phyloP scores from a whole-genome alignment of 2,888 invertebrate species.

The Tenthredo mesomela region DNA sequence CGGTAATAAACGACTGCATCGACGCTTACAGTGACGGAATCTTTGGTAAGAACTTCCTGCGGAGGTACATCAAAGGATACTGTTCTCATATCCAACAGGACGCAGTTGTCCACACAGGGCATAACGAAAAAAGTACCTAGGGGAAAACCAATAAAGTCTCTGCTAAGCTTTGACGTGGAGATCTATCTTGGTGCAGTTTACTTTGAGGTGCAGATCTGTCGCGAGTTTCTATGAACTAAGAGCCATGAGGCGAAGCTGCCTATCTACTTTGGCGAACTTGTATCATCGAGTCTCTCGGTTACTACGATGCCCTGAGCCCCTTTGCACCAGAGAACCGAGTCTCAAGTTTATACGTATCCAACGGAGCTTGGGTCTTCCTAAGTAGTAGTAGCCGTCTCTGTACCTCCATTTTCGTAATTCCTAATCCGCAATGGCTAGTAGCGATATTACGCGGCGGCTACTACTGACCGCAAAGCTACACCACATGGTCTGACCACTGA shows the following conservation, averaged over 20 bases:
- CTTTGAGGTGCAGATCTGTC: slow-evolving; percentile 45
- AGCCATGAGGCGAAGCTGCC: slow-evolving; percentile 9
- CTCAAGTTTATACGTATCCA: slow-evolving; percentile 22
- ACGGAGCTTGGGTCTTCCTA: background rate
- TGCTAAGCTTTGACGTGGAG: slow-evolving; percentile 21
- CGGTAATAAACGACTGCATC: slow-evolving; percentile 94
- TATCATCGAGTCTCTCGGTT: slow-evolving; percentile 20
- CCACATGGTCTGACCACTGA: slow-evolving; percentile 49
- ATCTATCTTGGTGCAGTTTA: background rate
- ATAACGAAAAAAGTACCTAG: slow-evolving; percentile 94
- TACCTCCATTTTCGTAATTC: slow-evolving; percentile 42
- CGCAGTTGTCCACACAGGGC: slow-evolving; percentile 96
- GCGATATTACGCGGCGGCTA: slow-evolving; percentile 39
- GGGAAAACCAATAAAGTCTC: slow-evolving; percentile 38
- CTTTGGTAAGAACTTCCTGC: slow-evolving; percentile 97
- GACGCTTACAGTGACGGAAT: slow-evolving; percentile 96
- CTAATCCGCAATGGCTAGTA: slow-evolving; percentile 48
- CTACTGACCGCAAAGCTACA: slow-evolving; percentile 25
- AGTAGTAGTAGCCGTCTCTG: slow-evolving; percentile 1
- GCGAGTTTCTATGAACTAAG: slow-evolving; percentile 5
- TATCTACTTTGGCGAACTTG: slow-evolving; percentile 39
- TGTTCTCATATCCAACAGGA: slow-evolving; percentile 95
- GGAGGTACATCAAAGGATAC: slow-evolving; percentile 98
- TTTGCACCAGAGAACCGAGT: slow-evolving; percentile 26
- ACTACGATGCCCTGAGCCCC: slow-evolving; percentile 11